Conservation (phyloP, 2,888 invertebrate genomes). For the Drosophila macrospina region DNA sequence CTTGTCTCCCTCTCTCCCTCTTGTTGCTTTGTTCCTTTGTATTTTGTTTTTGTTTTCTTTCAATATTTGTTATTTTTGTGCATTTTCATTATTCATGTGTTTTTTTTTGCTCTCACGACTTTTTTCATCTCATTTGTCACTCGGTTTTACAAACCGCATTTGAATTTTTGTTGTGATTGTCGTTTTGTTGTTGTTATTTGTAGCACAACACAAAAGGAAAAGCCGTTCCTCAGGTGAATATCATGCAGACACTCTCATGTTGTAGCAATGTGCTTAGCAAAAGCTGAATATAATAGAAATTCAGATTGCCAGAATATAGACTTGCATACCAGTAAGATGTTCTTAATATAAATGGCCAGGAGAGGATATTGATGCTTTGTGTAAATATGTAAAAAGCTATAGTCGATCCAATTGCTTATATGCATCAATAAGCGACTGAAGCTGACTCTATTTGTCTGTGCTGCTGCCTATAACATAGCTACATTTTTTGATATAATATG, state of each 20-base stretch:
- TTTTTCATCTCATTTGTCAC: slow-evolving; percentile 56
- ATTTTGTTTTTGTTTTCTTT: slow-evolving; percentile 1
- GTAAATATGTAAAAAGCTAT: too few species aligned
- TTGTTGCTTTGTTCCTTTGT: slow-evolving; percentile 29
- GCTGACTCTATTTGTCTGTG: too few species aligned
- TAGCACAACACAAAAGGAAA: slow-evolving; percentile 87
- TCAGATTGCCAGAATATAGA: too few species aligned
- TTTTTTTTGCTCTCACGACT: slow-evolving; percentile 36
- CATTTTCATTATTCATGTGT: slow-evolving; percentile 34
- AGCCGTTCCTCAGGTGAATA: slow-evolving; percentile 85
- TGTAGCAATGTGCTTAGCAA: neutral
- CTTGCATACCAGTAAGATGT: too few species aligned
- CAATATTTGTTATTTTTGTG: neutral
- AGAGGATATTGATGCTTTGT: too few species aligned
- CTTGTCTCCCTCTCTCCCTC: slow-evolving; percentile 32
- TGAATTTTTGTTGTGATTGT: slow-evolving; percentile 52
- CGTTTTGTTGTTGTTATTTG: slow-evolving; percentile 56
- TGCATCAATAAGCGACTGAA: too few species aligned
- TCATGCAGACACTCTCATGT: slow-evolving; percentile 27
- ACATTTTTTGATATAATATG: too few species aligned
- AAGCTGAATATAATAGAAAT: too few species aligned
- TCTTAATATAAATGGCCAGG: too few species aligned
- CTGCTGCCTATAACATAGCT: too few species aligned
- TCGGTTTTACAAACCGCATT: slow-evolving; percentile 61
- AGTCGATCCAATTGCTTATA: too few species aligned